A percentile compares a stretch with the other conserved stretches of the same genome.
Conservation (phyloP, 2,888 invertebrate species). For the Melieria omissa region DNA sequence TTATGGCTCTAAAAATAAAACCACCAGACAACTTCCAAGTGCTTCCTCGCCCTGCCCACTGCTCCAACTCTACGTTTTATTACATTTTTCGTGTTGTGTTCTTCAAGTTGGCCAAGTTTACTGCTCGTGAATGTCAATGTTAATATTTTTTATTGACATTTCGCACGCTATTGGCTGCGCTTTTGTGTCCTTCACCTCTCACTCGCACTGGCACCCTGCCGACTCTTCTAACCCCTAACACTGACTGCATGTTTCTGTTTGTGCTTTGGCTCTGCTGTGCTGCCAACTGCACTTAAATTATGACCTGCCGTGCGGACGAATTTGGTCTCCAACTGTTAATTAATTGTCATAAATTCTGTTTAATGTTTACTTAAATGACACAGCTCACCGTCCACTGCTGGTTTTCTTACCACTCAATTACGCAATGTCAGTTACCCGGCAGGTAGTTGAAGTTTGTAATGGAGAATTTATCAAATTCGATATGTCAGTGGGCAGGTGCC, state of each 20-base stretch:
- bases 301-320: neutral
- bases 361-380: neutral
- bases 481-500: too few species aligned
- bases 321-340: neutral
- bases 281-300: neutral
- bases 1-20: too few species aligned
- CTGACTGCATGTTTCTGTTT: neutral
- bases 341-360: neutral
- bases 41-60: too few species aligned
- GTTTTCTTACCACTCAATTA: too few species aligned
- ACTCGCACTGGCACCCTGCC: neutral
- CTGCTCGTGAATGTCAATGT: slow-evolving; percentile 31
- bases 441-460: too few species aligned
- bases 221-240: neutral
- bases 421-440: too few species aligned
- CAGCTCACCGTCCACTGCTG: too few species aligned
- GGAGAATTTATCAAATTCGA: too few species aligned
- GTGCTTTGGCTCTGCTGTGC: neutral
- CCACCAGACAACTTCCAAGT: too few species aligned
- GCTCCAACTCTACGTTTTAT: too few species aligned
- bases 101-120: neutral
- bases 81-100: too few species aligned
- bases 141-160: slow-evolving; percentile 38
- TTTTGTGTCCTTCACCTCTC: neutral
- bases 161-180: slow-evolving; percentile 38